Base-by-base conservation (phyloP, 2,113 vertebrate genomes). In the Orientallactaga bullata region DNA sequence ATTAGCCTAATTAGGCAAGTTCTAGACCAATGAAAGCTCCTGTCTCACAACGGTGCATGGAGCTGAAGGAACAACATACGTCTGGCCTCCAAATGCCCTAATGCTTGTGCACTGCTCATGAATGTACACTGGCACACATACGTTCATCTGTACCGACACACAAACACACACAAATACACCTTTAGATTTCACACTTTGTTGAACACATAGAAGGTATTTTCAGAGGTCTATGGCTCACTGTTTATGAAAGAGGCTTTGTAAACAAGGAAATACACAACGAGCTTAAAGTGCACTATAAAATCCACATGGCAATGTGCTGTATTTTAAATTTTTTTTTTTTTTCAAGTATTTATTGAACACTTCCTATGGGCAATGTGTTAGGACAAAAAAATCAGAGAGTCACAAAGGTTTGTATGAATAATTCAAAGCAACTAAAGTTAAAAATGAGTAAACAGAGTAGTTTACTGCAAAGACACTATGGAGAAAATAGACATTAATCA, bases 381-480 rank as follows among this genome's bases (percentile, higher is more conserved):
- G 12, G 61, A 9, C n/a, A 85, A 66, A 90, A 89, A 88, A 55
- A 47, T 47, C 42, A 47, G 37, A 84, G 21, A 32, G 63, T 89
- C 39, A 65, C 9, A 88, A 88, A 74, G 24, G 24, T 92, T 78
- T 16, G n/a, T 16, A 23, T 65, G 21, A 51, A 85, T 65, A 91
- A 89, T 77, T 81, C 89, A 69, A 87, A 24, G 39, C 76, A 69
- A 55, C 2, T 24, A 15, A 88, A 88, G 13, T 78, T 55, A 94
- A 96, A 95, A 88, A 39, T 82, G 30, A 74, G 37, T 82, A 90
- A 80, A 85, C 15, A 66, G 92, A 90, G 39, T 17, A 12, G 63
- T 83, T 91, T 86, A 73, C 78, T 79, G 15, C 51, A 79, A 95
- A 12, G 61, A 81, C 5, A 55, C 66, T 47, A 72, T 20, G 30